These are phyloP conservation scores for Ceratothoa steindachneri DNA, from an alignment of 2,888 invertebrate species.

Conservation along the genomic window DNA sequence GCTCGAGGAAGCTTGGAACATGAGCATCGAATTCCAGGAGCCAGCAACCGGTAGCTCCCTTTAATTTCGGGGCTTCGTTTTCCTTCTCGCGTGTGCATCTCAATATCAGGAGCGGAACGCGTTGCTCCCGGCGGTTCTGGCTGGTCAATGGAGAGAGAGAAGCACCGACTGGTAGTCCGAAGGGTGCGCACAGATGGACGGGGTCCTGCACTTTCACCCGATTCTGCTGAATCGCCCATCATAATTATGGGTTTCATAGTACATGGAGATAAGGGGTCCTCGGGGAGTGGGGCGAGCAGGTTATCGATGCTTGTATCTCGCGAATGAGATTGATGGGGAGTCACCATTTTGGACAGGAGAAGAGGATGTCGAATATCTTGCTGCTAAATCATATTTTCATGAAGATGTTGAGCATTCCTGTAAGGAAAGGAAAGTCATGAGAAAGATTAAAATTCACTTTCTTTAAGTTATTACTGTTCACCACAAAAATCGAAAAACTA, in stretches of 20 bases:
- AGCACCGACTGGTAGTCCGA: slow-evolving; percentile 4
- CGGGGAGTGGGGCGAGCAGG: slow-evolving; percentile 28
- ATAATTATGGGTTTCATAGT: slow-evolving; percentile 31
- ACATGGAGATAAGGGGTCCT: slow-evolving; percentile 19
- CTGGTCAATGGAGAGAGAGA: slow-evolving; percentile 21
- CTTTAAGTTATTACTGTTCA: too few species aligned
- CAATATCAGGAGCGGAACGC: slow-evolving; percentile 75
- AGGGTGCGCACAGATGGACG: not conserved
- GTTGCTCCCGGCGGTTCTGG: slow-evolving; percentile 37
- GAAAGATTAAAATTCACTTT: too few species aligned
- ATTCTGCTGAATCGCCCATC: slow-evolving; percentile 41
- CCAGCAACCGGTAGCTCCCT: slow-evolving; percentile 54
- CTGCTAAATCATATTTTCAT: too few species aligned
- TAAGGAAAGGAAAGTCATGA: too few species aligned
- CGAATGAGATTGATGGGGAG: not conserved
- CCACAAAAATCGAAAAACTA: too few species aligned
- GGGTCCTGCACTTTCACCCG: slow-evolving; percentile 30
- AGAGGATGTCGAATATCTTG: too few species aligned
- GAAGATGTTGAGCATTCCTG: too few species aligned
- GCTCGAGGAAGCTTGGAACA: slow-evolving; percentile 65
- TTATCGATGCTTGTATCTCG: slow-evolving; percentile 35
- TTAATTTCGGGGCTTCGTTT: slow-evolving; percentile 51
- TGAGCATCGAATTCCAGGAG: slow-evolving; percentile 44
- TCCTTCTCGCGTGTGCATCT: slow-evolving; percentile 64
- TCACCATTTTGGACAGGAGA: too few species aligned